Conservation (phyloP, 1,140 invertebrate genomes). For the Zophobas atratus region DNA sequence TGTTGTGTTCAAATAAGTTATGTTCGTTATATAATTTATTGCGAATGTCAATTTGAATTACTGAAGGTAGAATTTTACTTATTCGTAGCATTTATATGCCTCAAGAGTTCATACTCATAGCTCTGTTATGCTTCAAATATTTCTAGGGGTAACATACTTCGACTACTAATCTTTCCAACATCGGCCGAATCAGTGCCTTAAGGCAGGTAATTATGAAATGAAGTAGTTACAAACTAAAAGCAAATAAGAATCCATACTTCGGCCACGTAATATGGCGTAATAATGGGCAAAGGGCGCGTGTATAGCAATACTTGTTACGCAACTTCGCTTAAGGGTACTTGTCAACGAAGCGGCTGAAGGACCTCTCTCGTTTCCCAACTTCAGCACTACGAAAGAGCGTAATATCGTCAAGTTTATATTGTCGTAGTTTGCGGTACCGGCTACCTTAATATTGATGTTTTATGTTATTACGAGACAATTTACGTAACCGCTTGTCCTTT, state of each 20-base stretch:
- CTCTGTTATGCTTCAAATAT: no score
- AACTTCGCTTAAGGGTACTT: conserved; percentile 48
- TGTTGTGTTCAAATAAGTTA: no score
- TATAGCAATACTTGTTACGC: conserved; percentile 52
- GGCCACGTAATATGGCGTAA: conserved; percentile 21
- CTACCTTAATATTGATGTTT: conserved; percentile 14
- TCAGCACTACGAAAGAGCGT: background rate
- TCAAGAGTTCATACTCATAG: no score
- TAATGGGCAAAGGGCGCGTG: conserved; percentile 45
- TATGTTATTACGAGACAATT: conserved; percentile 6
- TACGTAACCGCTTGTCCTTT: background rate
- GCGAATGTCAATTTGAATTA: background rate
- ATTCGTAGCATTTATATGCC: no score
- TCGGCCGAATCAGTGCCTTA: no score
- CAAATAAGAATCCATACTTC: conserved; percentile 27
- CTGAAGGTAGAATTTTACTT: background rate
- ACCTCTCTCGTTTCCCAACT: conserved; percentile 42
- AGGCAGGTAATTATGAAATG: background rate
- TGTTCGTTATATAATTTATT: background rate
- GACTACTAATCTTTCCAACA: no score
- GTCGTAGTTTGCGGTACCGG: conserved; percentile 3
- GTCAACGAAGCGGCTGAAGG: conserved; percentile 51
- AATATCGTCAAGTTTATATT: conserved; percentile 33
- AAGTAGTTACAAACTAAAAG: conserved; percentile 5
- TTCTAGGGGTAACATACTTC: no score